phyloP scores from a whole-genome alignment of 2,888 invertebrate species.

The Nephrotoma guestfalica region DNA sequence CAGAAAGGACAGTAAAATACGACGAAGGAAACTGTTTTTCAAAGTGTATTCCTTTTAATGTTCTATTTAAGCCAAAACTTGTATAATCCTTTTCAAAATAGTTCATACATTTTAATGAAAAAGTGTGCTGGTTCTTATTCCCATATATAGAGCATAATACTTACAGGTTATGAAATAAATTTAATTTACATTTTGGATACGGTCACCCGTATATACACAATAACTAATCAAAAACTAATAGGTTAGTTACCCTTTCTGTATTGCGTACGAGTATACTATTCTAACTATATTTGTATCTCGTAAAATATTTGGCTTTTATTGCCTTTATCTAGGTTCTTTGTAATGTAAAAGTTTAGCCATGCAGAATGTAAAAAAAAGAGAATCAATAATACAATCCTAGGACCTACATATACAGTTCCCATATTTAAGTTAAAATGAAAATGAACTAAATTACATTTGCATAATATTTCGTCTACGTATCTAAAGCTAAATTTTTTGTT shows the following conservation, averaged over 20 bases:
- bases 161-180: too few relatives aligned
- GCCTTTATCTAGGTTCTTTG: not conserved
- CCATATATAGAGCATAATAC: too few relatives aligned
- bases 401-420: not conserved
- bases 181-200: too few relatives aligned
- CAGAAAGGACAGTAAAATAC: too few relatives aligned
- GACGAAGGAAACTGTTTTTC: too few relatives aligned
- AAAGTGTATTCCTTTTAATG: too few relatives aligned
- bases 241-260: not conserved
- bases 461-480: not conserved
- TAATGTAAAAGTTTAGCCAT: not conserved
- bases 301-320: not conserved
- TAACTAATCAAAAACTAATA: not conserved
- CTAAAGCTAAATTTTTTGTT: not conserved
- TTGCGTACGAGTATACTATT: not conserved
- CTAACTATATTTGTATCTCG: too few relatives aligned
- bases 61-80: too few relatives aligned
- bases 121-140: too few relatives aligned
- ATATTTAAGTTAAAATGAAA: not conserved
- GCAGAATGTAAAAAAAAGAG: not conserved
- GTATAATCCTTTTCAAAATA: too few relatives aligned
- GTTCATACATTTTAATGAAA: too few relatives aligned
- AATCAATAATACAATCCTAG: not conserved
- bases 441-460: not conserved
- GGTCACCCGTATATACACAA: not conserved